A percentile compares a stretch with the other conserved stretches of the same genome.
Evolutionary conservation across 2,888 invertebrate genomes (phyloP).

Genomic region (Hirtodrosophila confusa): DNA sequence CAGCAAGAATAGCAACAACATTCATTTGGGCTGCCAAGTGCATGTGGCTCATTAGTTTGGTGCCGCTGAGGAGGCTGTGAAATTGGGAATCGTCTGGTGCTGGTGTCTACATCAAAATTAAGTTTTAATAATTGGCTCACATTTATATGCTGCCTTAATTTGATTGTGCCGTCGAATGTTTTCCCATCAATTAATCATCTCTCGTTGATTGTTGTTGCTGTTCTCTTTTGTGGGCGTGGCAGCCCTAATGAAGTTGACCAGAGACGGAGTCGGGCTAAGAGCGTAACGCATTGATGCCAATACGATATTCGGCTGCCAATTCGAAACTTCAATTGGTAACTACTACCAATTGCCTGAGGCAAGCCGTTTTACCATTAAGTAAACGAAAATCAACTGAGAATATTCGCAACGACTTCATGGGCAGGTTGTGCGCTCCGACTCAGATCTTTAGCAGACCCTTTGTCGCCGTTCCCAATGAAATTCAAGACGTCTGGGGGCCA

Average conservation of each 20-base stretch:
- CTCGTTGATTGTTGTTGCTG: slow-evolving; percentile 57
- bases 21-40: slow-evolving; percentile 61
- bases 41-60: slow-evolving; percentile 70
- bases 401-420: slow-evolving; percentile 36
- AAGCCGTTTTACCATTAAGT: neutral
- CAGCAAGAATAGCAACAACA: slow-evolving; percentile 29
- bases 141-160: slow-evolving; percentile 74
- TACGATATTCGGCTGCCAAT: slow-evolving; percentile 6
- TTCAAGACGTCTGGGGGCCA: slow-evolving; percentile 38
- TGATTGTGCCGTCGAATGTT: slow-evolving; percentile 68
- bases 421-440: slow-evolving; percentile 36
- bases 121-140: slow-evolving; percentile 76
- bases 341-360: slow-evolving; percentile 41
- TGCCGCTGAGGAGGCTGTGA: slow-evolving; percentile 70
- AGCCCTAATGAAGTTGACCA: slow-evolving; percentile 60
- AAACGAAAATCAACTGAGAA: slow-evolving; percentile 18
- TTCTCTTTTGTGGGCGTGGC: slow-evolving; percentile 58
- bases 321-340: slow-evolving; percentile 42
- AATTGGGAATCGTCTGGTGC: slow-evolving; percentile 61
- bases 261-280: slow-evolving; percentile 1
- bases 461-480: slow-evolving; percentile 64
- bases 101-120: slow-evolving; percentile 70
- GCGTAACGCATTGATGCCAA: slow-evolving; percentile 13
- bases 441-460: slow-evolving; percentile 58
- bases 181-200: slow-evolving; percentile 67